Base-by-base conservation (phyloP, 2,888 invertebrate genomes). In the Morpho helenor region DNA sequence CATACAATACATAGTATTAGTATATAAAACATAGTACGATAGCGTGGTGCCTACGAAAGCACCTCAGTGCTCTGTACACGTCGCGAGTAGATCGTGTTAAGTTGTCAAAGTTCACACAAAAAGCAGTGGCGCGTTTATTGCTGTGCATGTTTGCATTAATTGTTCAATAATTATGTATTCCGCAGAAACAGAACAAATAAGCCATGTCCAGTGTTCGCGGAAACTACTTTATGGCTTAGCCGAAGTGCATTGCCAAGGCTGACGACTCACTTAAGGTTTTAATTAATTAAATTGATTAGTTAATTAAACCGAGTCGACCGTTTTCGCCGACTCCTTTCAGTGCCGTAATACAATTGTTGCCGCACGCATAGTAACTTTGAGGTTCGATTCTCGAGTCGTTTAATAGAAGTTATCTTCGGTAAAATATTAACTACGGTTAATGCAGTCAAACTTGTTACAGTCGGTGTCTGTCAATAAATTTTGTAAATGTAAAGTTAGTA, bases 101-200 rank as follows among this genome's bases (percentile, higher is more conserved):
- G 43, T 43, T 7, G 43, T 43, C 43, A 43, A 43, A 4, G 3
- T 43, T 3, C 7, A 42, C 63, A 69, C 58, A 69, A 64, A 69
- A 69, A 72, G 72, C 73, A 74, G 45, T 52, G 68, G 66, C 64
- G 69, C 68, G 68, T 68, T 66, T 72, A 70, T 71, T 74, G 73
- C 72, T 41, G 72, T 70, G 81, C 77, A 79, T 75, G 70, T 75
- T 75, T 75, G 72, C 75, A 77, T 74, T 71, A 63, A 68, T 73
- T 71, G 66, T 64, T 65, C 71, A 66, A 72, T 68, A 63, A 61
- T 59, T 57, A 58, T 56, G 60, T 78, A 82, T 74, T 56, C 49
- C 77, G 77, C 76, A 59, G 76, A 77, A 85, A 78, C 62, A 57
- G 40, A 59, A 31, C 5, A 31, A 31, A 31, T 5, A 31, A 55